phyloP scores from a whole-genome alignment of 2,888 invertebrate species.

The Litoditis marina region DNA sequence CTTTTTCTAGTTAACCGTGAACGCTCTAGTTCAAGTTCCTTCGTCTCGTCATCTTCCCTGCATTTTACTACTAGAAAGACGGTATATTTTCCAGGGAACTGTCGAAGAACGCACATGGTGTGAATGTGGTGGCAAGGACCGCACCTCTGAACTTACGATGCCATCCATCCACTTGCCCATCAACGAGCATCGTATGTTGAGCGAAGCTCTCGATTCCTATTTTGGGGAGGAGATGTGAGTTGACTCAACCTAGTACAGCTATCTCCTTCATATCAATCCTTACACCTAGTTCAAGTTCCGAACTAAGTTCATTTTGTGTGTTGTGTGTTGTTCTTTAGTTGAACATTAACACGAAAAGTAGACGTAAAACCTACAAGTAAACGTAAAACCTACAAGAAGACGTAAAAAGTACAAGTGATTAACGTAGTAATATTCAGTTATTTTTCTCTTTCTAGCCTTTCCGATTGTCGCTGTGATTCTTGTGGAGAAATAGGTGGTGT shows the following conservation, averaged over 20 bases:
- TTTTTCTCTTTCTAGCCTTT: slow-evolving; percentile 32
- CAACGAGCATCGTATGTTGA: slow-evolving; percentile 44
- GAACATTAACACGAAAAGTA: too few relatives aligned
- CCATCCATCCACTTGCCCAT: slow-evolving; percentile 47
- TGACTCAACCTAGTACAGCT: not conserved
- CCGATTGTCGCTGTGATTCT: slow-evolving; percentile 47
- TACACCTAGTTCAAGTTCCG: too few relatives aligned
- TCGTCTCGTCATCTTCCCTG: too few relatives aligned
- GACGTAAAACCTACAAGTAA: too few relatives aligned
- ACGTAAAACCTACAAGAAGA: too few relatives aligned
- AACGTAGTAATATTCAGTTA: not conserved
- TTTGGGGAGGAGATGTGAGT: slow-evolving; percentile 46
- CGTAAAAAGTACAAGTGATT: too few relatives aligned
- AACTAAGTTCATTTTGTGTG: too few relatives aligned
- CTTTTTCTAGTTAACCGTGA: not conserved
- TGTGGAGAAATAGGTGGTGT: slow-evolving; percentile 42
- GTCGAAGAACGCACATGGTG: slow-evolving; percentile 26
- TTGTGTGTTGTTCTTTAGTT: too few relatives aligned
- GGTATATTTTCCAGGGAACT: slow-evolving; percentile 14
- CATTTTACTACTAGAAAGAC: too few relatives aligned
- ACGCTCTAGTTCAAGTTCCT: too few relatives aligned
- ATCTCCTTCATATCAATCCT: not conserved
- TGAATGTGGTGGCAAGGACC: slow-evolving; percentile 34
- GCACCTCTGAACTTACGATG: slow-evolving; percentile 3
- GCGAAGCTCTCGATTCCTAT: slow-evolving; percentile 38